Base-by-base conservation (phyloP, 1,140 invertebrate genomes). In the Saccostrea cuccullata region DNA sequence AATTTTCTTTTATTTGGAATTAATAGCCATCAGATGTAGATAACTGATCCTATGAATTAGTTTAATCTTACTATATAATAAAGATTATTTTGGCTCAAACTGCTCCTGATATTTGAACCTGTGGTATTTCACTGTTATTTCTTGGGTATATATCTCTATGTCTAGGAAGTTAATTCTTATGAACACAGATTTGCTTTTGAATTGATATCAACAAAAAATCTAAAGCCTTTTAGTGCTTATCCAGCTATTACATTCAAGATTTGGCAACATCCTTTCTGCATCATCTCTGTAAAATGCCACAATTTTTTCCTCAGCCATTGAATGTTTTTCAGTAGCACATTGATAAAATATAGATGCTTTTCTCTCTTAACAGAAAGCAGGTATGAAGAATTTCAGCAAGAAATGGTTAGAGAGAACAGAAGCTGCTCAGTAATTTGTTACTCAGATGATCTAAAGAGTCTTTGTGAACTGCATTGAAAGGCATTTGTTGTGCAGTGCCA, bases 151-250 rank as follows among this genome's bases (percentile, higher is more conserved):
- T 30, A 13, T 73, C 30, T 73, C 9, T 23, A 4, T n/a, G n/a
- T n/a, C n/a, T n/a, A n/a, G 12, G 70, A 26, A 15, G 23, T 26
- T 73, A 26, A 73, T 73, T 73, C 26, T 73, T 23, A 3, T 1
- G 23, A 30, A 36, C 70, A 73, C 70, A 73, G 15, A 60, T 20
- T 30, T 73, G 30, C 26, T 73, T 73, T 73, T n/a, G 70, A 26
- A 73, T 73, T 73, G 70, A 73, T 73, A 73, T 73, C 26, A 5
- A 73, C 70, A 73, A 36, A 73, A 73, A 64, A n/a, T n/a, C n/a
- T n/a, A n/a, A n/a, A n/a, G n/a, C 17, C 40, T 64, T 64, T 64
- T 64, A 73, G 70, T 73, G 70, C 70, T 73, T 26, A 73, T 26
- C 70, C 70, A 30, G 70, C 17, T 20, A 64, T 64, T 64, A 60